Percentiles rank a stretch among this genome's conserved stretches.
These are phyloP conservation scores for Myotis lucifugus DNA, from an alignment of 2,113 vertebrate species.

Conservation along the genomic window DNA sequence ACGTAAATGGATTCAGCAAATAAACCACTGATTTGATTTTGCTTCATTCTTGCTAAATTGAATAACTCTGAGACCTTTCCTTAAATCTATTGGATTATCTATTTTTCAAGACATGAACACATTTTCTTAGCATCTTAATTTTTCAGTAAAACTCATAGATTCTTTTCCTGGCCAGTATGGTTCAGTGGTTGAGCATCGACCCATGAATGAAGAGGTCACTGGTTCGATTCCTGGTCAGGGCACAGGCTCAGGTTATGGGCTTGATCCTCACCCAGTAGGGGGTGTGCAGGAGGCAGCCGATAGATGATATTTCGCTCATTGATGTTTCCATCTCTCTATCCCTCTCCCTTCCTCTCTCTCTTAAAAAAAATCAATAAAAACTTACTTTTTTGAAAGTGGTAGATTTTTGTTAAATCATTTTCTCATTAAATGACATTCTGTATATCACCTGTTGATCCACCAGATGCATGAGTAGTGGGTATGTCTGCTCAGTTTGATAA, in stretches of 20 bases:
- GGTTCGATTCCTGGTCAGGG: no score
- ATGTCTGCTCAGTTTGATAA: neutral
- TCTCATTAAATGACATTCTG: conserved; percentile 31
- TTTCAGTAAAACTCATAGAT: neutral
- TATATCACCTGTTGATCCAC: neutral
- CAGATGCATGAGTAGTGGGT: conserved; percentile 29
- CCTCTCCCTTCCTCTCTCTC: no score
- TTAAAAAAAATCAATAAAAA: no score
- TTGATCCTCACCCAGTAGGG: no score
- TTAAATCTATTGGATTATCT: conserved; percentile 38
- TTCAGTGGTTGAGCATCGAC: no score
- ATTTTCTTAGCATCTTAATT: conserved; percentile 13
- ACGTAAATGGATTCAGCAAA: conserved; percentile 36
- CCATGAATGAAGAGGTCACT: no score
- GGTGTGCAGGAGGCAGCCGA: no score
- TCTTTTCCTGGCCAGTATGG: no score
- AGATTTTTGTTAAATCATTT: conserved; percentile 46
- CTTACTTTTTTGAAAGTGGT: neutral
- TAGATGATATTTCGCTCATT: no score
- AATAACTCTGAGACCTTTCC: conserved; percentile 25
- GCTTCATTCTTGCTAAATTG: neutral
- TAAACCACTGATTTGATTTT: neutral
- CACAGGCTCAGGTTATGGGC: no score
- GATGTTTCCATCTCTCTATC: no score
- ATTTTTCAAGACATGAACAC: neutral